phyloP scores from a whole-genome alignment of 2,888 invertebrate species.

The Nasonia oneida region DNA sequence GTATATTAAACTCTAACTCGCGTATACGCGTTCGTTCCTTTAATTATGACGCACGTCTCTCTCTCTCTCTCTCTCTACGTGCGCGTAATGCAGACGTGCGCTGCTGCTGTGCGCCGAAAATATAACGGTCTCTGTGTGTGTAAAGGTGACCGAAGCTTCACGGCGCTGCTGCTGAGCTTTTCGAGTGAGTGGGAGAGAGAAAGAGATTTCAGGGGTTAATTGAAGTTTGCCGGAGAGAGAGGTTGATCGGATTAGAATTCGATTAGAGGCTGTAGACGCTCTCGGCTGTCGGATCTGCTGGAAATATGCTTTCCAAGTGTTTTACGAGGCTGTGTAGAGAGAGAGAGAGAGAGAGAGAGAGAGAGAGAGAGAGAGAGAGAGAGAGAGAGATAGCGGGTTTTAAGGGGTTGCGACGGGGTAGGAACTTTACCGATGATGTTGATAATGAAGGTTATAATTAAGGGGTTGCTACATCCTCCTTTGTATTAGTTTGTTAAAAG shows the following conservation, averaged over 20 bases:
- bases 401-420: too few species aligned
- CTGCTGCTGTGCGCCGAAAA: not conserved
- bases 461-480: too few species aligned
- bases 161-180: not conserved
- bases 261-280: not conserved
- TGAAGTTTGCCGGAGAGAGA: not conserved
- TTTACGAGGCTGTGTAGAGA: too few species aligned
- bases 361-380: too few species aligned
- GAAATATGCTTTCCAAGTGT: too few species aligned
- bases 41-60: conserved; percentile 23
- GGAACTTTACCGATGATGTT: too few species aligned
- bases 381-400: too few species aligned
- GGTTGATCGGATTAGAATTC: not conserved
- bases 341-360: too few species aligned
- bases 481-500: too few species aligned
- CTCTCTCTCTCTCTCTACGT: not conserved
- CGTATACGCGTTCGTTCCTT: conserved; percentile 13
- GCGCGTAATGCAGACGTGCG: not conserved
- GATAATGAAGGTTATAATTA: too few species aligned
- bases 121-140: not conserved
- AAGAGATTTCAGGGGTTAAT: not conserved
- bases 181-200: not conserved
- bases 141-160: not conserved
- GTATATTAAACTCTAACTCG: conserved; percentile 7
- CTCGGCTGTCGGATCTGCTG: too few species aligned